Conservation (phyloP, 1,140 invertebrate genomes). For the Pararge aegeria region DNA sequence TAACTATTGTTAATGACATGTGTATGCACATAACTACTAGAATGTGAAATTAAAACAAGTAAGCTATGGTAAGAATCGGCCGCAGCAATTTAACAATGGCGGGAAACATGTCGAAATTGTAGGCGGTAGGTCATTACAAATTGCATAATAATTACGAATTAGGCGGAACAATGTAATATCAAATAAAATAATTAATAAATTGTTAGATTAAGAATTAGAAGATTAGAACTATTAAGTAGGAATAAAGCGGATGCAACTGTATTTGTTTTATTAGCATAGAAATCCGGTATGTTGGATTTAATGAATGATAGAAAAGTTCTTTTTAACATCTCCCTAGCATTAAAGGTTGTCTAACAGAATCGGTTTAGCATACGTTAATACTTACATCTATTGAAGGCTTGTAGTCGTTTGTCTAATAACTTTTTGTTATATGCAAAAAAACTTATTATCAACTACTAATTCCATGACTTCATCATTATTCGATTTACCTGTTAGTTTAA, state of each 20-base stretch:
- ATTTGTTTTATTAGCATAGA: background rate
- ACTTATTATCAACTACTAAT: no score
- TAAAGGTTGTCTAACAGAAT: no score
- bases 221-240: no score
- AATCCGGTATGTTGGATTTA: background rate
- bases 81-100: constrained; percentile 18
- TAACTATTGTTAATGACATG: constrained; percentile 4
- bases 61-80: constrained; percentile 4
- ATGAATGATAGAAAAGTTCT: background rate
- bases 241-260: background rate
- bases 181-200: constrained; percentile 11
- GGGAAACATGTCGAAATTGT: constrained; percentile 25
- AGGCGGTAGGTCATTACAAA: constrained; percentile 15
- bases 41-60: constrained; percentile 11
- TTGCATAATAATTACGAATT: constrained; percentile 19
- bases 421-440: no score
- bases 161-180: constrained; percentile 17
- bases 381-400: no score
- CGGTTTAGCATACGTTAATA: no score
- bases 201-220: background rate
- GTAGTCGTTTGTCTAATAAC: no score
- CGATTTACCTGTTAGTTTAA: no score
- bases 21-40: background rate
- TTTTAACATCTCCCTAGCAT: no score
- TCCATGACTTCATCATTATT: no score